A percentile compares a stretch with the other conserved stretches of the same genome.
phyloP scores from a whole-genome alignment of 1,140 invertebrate genomes.

The Anadara kagoshimensis region DNA sequence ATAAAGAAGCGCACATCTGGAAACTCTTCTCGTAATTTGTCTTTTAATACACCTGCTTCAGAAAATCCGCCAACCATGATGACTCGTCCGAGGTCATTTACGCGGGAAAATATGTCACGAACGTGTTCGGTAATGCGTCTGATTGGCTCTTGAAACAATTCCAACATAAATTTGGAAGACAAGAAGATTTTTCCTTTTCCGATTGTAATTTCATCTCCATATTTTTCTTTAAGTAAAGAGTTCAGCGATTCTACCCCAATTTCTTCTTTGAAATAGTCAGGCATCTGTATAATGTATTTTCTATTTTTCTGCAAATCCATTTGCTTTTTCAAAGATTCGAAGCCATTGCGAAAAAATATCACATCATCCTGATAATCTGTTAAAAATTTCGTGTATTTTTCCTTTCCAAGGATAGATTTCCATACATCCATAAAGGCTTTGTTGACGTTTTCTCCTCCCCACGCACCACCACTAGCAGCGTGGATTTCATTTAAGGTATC shows the following conservation, averaged over 20 bases:
- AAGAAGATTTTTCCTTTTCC: conserved; percentile 18
- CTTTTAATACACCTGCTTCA: conserved; percentile 31
- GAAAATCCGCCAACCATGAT: conserved; percentile 41
- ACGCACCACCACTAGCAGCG: conserved; percentile 36
- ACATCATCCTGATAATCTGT: conserved; percentile 21
- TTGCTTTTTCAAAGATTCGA: conserved; percentile 30
- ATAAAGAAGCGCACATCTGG: conserved; percentile 12
- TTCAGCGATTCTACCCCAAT: too few relatives aligned
- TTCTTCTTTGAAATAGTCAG: too few relatives aligned
- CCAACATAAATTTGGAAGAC: conserved; percentile 5
- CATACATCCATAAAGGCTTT: conserved; percentile 23
- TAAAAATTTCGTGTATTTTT: conserved; percentile 19
- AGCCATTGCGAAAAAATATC: conserved; percentile 22
- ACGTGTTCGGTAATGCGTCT: conserved; percentile 24
- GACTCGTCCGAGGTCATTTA: conserved; percentile 3
- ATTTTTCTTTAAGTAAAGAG: conserved; percentile 1
- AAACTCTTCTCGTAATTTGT: conserved; percentile 19
- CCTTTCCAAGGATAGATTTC: conserved; percentile 8
- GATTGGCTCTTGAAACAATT: conserved; percentile 16
- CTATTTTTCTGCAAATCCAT: background rate
- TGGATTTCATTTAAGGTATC: conserved; percentile 31
- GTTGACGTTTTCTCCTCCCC: conserved; percentile 43
- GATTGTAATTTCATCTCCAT: conserved; percentile 8
- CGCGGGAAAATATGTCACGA: conserved; percentile 8
- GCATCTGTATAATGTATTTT: conserved; percentile 5